A percentile compares a stretch with the other conserved stretches of the same genome.
Evolutionary conservation across 2,797 vertebrate genomes (phyloP).

Genomic region (Pangasius sanitwongsei): DNA sequence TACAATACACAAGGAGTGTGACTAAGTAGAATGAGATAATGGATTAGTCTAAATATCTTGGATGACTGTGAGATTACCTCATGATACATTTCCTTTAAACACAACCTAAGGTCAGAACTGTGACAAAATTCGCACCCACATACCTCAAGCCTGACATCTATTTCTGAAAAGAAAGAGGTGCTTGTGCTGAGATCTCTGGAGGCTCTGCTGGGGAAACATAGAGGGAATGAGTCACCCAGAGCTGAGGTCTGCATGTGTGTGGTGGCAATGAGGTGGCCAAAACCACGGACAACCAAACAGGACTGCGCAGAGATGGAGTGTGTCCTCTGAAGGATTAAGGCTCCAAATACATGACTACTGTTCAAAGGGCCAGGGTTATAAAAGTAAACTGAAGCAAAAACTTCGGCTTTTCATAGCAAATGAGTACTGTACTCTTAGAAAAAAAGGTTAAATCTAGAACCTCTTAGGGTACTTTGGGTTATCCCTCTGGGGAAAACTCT

Average conservation of each 20-base stretch:
- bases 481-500: neutral
- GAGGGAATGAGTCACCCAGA: constrained; percentile 49
- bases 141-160: constrained; percentile 46
- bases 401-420: neutral
- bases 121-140: constrained; percentile 35
- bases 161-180: constrained; percentile 55
- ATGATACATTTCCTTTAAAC: constrained; percentile 26
- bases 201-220: constrained; percentile 42
- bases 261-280: constrained; percentile 18
- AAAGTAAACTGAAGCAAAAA: neutral
- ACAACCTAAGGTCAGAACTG: constrained; percentile 5
- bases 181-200: constrained; percentile 49
- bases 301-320: neutral
- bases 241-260: constrained; percentile 43
- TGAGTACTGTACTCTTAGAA: neutral
- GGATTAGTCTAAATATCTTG: constrained; percentile 36
- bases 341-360: neutral
- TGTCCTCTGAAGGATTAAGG: neutral
- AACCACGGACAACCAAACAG: constrained; percentile 20
- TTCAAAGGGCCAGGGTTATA: neutral
- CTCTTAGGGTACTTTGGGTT: neutral
- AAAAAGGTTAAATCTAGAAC: neutral
- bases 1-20: neutral
- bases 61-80: constrained; percentile 38
- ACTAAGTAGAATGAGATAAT: constrained; percentile 33